A percentile compares a stretch with the other conserved stretches of the same genome.
Conservation (phyloP, 1,140 invertebrate genomes). For the Polypedilum vanderplanki region DNA sequence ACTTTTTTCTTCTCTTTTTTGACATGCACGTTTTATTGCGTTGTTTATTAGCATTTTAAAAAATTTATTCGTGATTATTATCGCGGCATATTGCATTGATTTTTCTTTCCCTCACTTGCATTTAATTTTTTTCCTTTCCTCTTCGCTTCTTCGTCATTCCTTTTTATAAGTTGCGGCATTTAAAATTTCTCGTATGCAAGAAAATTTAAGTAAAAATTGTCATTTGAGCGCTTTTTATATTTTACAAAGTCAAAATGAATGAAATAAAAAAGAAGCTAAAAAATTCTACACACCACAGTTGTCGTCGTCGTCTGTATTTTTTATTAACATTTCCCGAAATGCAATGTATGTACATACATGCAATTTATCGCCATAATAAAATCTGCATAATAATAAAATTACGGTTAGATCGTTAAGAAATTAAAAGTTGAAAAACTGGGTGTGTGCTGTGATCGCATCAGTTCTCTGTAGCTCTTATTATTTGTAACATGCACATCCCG, state of each 20-base stretch:
- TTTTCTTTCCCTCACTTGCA: neutral
- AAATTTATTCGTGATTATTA: conserved; percentile 27
- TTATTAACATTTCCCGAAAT: conserved; percentile 17
- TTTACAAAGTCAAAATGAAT: too few relatives aligned
- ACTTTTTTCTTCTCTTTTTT: neutral
- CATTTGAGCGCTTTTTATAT: too few relatives aligned
- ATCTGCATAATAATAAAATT: conserved; percentile 25
- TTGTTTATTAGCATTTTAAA: neutral
- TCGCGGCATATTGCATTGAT: conserved; percentile 22
- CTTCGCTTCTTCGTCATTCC: too few relatives aligned
- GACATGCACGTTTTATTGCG: conserved; percentile 25
- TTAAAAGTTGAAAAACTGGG: conserved; percentile 21
- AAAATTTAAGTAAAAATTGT: too few relatives aligned
- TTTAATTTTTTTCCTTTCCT: too few relatives aligned
- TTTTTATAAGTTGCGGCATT: too few relatives aligned
- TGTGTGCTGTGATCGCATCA: neutral
- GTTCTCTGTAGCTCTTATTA: neutral
- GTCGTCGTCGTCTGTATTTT: neutral
- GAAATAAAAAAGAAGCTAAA: neutral
- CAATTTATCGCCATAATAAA: conserved; percentile 11
- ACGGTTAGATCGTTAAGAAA: conserved; percentile 11
- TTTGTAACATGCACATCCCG: neutral
- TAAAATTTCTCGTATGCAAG: too few relatives aligned
- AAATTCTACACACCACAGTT: conserved; percentile 3
- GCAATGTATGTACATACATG: neutral